Evolutionary conservation across 2,113 vertebrate species (phyloP).

Genomic region (Miniopterus natalensis): DNA sequence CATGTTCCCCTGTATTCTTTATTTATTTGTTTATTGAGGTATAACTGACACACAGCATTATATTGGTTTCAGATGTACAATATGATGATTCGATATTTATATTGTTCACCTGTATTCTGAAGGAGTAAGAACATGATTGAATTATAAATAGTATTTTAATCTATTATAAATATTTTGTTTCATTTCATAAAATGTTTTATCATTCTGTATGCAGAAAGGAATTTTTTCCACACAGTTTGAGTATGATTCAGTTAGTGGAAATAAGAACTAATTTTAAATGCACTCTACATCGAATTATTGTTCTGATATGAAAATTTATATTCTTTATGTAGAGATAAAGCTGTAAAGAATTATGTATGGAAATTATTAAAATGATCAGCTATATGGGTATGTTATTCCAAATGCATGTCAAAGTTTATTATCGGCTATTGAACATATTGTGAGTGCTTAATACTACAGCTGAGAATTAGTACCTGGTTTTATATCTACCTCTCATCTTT

Average conservation of each 20-base stretch:
- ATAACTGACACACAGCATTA: not conserved
- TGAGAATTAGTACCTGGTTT: not conserved
- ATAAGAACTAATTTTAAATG: slow-evolving; percentile 44
- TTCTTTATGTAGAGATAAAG: slow-evolving; percentile 39
- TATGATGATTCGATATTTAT: not conserved
- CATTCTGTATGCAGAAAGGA: not conserved
- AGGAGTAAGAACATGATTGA: not conserved
- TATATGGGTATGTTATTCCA: not conserved
- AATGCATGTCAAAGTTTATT: slow-evolving; percentile 4
- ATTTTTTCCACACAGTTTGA: slow-evolving; percentile 30
- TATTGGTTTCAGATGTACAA: not conserved
- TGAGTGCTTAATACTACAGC: not conserved
- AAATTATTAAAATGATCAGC: slow-evolving; percentile 49
- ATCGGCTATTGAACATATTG: not conserved
- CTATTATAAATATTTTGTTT: not conserved
- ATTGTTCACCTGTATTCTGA: not conserved
- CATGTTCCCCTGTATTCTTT: not conserved
- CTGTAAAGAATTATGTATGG: slow-evolving; percentile 6
- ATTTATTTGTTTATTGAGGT: not conserved
- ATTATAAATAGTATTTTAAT: slow-evolving; percentile 50
- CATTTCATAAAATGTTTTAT: slow-evolving; percentile 39
- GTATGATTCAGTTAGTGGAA: slow-evolving; percentile 9
- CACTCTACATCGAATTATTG: not conserved
- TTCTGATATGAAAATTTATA: slow-evolving; percentile 34
- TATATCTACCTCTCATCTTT: not conserved